Evolutionary conservation across 2,113 vertebrate species (phyloP).

Genomic region (Caloenas nicobarica): DNA sequence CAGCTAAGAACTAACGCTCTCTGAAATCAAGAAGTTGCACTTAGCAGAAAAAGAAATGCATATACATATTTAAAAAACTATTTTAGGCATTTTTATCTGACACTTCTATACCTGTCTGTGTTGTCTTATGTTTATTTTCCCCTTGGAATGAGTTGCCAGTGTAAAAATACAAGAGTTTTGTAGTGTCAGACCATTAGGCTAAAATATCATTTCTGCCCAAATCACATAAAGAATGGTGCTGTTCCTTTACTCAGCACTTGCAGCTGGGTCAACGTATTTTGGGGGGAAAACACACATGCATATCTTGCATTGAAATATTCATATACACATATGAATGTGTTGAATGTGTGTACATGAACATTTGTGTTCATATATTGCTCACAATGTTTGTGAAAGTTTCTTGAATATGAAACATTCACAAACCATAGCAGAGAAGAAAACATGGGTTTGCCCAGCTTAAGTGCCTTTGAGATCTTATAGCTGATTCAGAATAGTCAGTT

Average conservation of each 20-base stretch:
- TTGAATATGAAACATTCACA: no score
- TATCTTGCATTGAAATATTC: background rate
- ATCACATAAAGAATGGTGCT: background rate
- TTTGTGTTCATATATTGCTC: no score
- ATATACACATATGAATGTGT: background rate
- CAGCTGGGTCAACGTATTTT: background rate
- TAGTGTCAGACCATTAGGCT: background rate
- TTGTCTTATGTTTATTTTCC: background rate
- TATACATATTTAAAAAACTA: background rate
- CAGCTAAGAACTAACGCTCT: background rate
- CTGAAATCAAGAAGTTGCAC: background rate
- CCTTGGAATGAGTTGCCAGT: background rate
- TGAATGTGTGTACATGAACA: no score
- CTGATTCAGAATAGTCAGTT: background rate
- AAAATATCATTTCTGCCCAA: background rate
- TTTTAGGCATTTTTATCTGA: background rate
- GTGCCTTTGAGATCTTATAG: background rate
- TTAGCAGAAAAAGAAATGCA: background rate
- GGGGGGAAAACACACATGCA: background rate
- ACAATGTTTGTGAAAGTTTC: no score
- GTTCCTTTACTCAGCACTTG: background rate
- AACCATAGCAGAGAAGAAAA: background rate
- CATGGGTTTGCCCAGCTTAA: background rate
- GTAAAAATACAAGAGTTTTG: background rate
- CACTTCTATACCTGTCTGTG: background rate